Base-by-base conservation (phyloP, 2,888 invertebrate genomes). In the Drosophila meridionalis region DNA sequence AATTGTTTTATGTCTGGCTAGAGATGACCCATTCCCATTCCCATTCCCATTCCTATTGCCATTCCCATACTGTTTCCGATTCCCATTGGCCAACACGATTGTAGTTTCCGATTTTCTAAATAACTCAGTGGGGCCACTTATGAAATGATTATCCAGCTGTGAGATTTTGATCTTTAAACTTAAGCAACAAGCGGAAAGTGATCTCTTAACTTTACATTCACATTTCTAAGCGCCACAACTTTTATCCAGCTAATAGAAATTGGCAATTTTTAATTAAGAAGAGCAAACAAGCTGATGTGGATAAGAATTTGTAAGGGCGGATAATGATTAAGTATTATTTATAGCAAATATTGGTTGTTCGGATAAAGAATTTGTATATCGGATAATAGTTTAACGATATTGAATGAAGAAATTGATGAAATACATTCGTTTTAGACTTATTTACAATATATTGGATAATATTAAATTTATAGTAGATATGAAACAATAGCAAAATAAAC, bases 1-100 rank as follows among this genome's bases (percentile, higher is more conserved):
- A 79, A 83, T 83, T 73, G 69, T 56, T 73, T 64, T 55, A 70
- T 48, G 72, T 68, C 56, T 57, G 50, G 52, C 62, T 63, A 65
- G 30, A 48, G 57, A 14, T 45, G 52, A 57, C 20, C 28, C 52
- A 57, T 58, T 56, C 52, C 38, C 40, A 28, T 30, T 28, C 12
- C 2, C 48, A 30, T 45, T 26, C 43, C 45, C 45, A 47, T 48
- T 48, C 30, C 4, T 14, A 57, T 43, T 42, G 9, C 8, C 30
- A 28, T 45, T 12, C 45, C 28, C 28, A 48, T 20, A 20, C 20
- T 20, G 20, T 20, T 20, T 20, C 20, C 20, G 20, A 20, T 45
- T 47, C 26, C 6, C 47, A 60, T 43, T 42, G 50, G 34, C 4
- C 64, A 43, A 8, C 0, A 7, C 43, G 12, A 26, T 36, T 20